Evolutionary conservation across 2,888 invertebrate species (phyloP).

Genomic region (Linyphia triangularis): DNA sequence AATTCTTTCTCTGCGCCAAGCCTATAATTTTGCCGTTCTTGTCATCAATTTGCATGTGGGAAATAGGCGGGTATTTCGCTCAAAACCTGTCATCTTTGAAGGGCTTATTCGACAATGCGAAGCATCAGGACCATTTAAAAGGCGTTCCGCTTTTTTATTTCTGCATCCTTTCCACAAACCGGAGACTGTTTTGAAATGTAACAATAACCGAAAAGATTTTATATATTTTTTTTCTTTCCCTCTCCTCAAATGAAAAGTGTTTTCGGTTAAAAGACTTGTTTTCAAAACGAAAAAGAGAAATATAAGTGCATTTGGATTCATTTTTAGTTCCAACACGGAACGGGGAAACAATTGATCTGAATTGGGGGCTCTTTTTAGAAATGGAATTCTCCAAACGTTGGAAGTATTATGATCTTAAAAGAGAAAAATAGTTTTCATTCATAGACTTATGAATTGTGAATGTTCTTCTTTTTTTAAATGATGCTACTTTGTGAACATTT

Average conservation of each 20-base stretch:
- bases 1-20: constrained; percentile 11
- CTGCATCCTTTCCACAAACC: background rate
- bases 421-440: too few relatives aligned
- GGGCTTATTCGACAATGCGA: background rate
- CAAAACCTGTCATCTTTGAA: background rate
- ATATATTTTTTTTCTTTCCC: too few relatives aligned
- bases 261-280: background rate
- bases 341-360: too few relatives aligned
- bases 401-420: too few relatives aligned
- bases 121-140: background rate
- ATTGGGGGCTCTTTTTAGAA: too few relatives aligned
- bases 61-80: constrained; percentile 9
- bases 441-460: too few relatives aligned
- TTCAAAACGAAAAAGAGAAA: background rate
- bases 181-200: background rate
- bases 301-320: background rate
- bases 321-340: too few relatives aligned
- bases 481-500: too few relatives aligned
- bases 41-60: constrained; percentile 34
- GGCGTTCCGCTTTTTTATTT: background rate
- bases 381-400: too few relatives aligned
- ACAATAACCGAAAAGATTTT: too few relatives aligned
- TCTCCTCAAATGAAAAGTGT: background rate
- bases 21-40: constrained; percentile 20
- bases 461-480: too few relatives aligned